Evolutionary conservation across 2,797 vertebrate genomes (phyloP), one percentile per base, ranked within the genome.

Genomic region (Pogoniulus pusillus): DNA sequence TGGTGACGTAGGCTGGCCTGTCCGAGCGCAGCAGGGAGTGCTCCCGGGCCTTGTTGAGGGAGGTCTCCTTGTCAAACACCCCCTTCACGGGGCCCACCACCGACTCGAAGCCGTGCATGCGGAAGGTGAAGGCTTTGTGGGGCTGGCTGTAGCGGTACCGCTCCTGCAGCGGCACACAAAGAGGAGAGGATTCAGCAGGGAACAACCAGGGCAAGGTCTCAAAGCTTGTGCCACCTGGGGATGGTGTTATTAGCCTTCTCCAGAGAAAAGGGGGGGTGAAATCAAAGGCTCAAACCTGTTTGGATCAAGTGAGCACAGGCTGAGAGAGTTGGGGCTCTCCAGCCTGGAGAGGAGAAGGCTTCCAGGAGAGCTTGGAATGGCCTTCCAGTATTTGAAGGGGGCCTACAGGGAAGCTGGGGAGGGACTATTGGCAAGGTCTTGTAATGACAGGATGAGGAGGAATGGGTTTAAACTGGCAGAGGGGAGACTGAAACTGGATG

Each of bases 21-120:
- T 99, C 99, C 0, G 99, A 99, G 65, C 99, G 98, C 66, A 99
- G 98, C 77, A 99, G 97, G 1, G 99, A 99, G 94, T 99, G 99
- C 82, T 99, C 99, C n/a, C 99, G 97, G 54, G 99, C 99, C 97
- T 99, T 99, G 97, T 99, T 99, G 41, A 99, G 97, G 1, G 99
- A 99, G 24, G 99, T 99, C 96, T 99, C 99, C 97, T 99, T 99
- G 96, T 99, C 99, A 71, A 99, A 99, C 39, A 99, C 99, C 0
- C 99, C 99, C 93, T 99, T 99, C 59, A 99, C 99, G 0, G 99
- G 99, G 12, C 99, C 99, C 69, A 99, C 99, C 26, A 99, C 98
- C 0, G 99, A 99, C 85, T 99, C 99, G 24, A 99, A 99, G 90
- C 99, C 99, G 0, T 99, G 99, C 99, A 99, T 99, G 35, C 99